Percentiles rank a stretch among this genome's conserved stretches.
These are phyloP conservation scores for Camarhynchus parvulus DNA, from an alignment of 2,113 vertebrate species.

Conservation along the genomic window DNA sequence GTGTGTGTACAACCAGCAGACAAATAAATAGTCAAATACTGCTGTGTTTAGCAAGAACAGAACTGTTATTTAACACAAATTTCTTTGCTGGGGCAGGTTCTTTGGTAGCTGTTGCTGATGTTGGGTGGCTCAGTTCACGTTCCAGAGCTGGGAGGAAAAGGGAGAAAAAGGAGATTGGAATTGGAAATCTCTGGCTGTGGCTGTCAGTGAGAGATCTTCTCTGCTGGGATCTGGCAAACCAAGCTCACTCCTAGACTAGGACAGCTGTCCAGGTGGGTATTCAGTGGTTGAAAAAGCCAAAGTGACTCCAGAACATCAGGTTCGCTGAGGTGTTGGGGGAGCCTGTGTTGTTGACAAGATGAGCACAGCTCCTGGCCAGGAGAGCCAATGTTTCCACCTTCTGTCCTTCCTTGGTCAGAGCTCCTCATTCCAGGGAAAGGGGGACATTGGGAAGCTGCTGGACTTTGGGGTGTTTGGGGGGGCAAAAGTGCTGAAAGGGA, in stretches of 20 bases:
- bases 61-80: neutral
- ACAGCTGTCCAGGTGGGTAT: neutral
- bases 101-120: neutral
- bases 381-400: rapidly evolving
- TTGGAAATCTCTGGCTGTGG: rapidly evolving
- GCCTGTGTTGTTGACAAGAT: rapidly evolving
- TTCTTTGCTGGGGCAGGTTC: neutral
- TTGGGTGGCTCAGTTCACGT: neutral
- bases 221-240: neutral
- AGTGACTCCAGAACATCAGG: neutral
- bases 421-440: rapidly evolving
- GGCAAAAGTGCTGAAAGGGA: neutral
- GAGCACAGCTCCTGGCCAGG: neutral
- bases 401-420: neutral
- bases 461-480: rapidly evolving
- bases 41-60: neutral
- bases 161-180: rapidly evolving
- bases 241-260: neutral
- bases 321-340: neutral
- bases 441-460: rapidly evolving
- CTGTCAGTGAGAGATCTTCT: rapidly evolving
- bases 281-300: neutral
- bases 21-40: neutral
- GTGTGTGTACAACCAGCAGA: neutral
- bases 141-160: neutral